Conservation (phyloP, 2,797 vertebrate genomes). For the Rhynchonycteris naso region DNA sequence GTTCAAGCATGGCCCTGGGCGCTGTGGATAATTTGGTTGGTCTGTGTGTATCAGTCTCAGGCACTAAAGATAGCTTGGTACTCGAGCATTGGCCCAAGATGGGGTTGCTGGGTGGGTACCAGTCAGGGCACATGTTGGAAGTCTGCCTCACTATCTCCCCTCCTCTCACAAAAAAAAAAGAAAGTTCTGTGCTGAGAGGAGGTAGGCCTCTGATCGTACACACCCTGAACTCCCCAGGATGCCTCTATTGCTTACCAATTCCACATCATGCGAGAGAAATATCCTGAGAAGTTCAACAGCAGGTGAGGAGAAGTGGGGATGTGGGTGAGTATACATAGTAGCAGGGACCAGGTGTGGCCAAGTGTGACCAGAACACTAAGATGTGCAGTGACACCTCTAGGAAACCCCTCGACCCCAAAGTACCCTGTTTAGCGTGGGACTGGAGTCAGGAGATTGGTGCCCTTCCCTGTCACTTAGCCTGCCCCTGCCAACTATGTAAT, state of each 20-base stretch:
- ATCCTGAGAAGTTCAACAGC: conserved; percentile 97
- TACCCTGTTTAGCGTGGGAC: not conserved
- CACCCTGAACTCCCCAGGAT: conserved; percentile 86
- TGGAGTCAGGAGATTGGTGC: not conserved
- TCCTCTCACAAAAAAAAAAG: not conserved
- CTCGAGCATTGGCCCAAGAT: too few relatives aligned
- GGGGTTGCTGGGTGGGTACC: too few relatives aligned
- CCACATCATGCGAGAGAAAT: conserved; percentile 96
- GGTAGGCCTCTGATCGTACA: not conserved
- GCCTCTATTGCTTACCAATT: conserved; percentile 97
- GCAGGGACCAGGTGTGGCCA: not conserved
- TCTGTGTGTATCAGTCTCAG: too few relatives aligned
- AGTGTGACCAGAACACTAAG: not conserved
- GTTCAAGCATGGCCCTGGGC: too few relatives aligned
- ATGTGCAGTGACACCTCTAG: not conserved
- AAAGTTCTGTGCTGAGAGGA: not conserved
- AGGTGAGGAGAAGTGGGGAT: conserved; percentile 85
- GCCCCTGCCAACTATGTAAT: conserved; percentile 7
- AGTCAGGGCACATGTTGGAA: too few relatives aligned
- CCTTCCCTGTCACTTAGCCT: not conserved
- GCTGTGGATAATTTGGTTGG: too few relatives aligned
- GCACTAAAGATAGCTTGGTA: too few relatives aligned
- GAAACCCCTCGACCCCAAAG: not conserved
- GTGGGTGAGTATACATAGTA: not conserved
- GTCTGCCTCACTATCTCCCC: too few relatives aligned